These are phyloP conservation scores for Cataglyphis livida DNA, from an alignment of 2,888 invertebrate species.

Conservation along the genomic window DNA sequence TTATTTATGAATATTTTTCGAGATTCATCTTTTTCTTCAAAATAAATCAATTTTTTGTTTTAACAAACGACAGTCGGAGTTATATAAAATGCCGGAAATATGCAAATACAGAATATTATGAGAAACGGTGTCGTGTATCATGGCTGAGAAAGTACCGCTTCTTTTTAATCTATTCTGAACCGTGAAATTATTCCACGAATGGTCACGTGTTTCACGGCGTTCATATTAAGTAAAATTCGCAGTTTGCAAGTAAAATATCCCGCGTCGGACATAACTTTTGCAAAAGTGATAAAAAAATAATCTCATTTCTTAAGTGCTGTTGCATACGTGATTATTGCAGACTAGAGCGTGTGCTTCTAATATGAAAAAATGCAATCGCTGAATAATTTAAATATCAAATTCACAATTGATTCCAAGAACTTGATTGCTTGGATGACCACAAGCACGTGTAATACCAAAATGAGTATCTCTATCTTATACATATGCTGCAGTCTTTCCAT, in stretches of 20 bases:
- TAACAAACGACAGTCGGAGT: neutral
- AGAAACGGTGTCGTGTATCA: conserved; percentile 37
- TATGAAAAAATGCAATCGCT: conserved; percentile 59
- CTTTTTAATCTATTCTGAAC: conserved; percentile 42
- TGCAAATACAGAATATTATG: conserved; percentile 33
- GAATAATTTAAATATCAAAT: conserved; percentile 72
- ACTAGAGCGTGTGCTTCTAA: conserved; percentile 31
- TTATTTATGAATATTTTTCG: neutral
- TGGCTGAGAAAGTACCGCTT: conserved; percentile 15
- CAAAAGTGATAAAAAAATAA: conserved; percentile 47
- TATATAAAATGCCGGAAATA: conserved; percentile 37
- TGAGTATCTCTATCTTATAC: conserved; percentile 81
- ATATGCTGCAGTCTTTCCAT: conserved; percentile 79
- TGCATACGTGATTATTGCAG: conserved; percentile 34
- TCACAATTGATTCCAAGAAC: conserved; percentile 73
- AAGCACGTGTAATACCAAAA: conserved; percentile 77
- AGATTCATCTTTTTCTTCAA: conserved; percentile 6
- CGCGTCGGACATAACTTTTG: conserved; percentile 18
- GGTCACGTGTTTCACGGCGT: conserved; percentile 23
- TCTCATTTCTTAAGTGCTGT: conserved; percentile 13
- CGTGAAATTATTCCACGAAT: conserved; percentile 44
- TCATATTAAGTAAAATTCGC: conserved; percentile 46
- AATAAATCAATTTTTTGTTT: conserved; percentile 16
- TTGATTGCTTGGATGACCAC: conserved; percentile 77
- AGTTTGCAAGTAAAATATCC: conserved; percentile 45